Evolutionary conservation across 2,113 vertebrate species (phyloP), one percentile per base, ranked within the genome.

Genomic region (Aptenodytes patagonicus): DNA sequence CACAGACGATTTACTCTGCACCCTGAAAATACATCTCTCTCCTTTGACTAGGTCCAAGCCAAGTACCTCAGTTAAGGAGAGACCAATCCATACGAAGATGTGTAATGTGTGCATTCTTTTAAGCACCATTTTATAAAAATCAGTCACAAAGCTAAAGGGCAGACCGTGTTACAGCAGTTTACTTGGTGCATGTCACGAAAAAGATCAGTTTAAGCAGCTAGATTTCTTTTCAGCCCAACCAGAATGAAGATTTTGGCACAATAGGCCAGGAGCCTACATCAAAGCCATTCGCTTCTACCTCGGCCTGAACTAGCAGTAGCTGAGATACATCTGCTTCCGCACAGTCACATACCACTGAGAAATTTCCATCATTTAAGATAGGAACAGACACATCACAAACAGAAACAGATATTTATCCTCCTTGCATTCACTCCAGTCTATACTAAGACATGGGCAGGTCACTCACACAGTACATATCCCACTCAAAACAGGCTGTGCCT

Each of bases 31-130:
- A 11, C 73, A 52, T 5, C 40, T 38, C n/a, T 69, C 32, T 34
- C 29, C 40, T 76, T 57, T 72, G 34, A 57, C 40, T 18, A 25
- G 26, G 15, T 44, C 47, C 52, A 44, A 77, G n/a, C 12, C 4
- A 9, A 24, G 21, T 1, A 57, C 32, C 64, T 31, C 42, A 24
- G n/a, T 17, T 4, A 20, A 44, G 52, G 34, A 77, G 60, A 32
- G 24, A 22, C 42, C 36, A 57, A 26, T 7, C 73, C 13, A 1
- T 3, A 6, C 0, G 2, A 38, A 70, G 49, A 58, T 0, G 0
- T 11, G 9, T 2, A 20, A 36, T 1, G 9, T 13, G 49, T 24
- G 36, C 4, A 2, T 25, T 49, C 60, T 60, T 51, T 72, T 46
- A 57, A 29, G 40, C 49, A 9, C 29, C 0, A 4, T 17, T 54